phyloP scores from a whole-genome alignment of 2,113 vertebrate species.

The Muntiacus reevesi region DNA sequence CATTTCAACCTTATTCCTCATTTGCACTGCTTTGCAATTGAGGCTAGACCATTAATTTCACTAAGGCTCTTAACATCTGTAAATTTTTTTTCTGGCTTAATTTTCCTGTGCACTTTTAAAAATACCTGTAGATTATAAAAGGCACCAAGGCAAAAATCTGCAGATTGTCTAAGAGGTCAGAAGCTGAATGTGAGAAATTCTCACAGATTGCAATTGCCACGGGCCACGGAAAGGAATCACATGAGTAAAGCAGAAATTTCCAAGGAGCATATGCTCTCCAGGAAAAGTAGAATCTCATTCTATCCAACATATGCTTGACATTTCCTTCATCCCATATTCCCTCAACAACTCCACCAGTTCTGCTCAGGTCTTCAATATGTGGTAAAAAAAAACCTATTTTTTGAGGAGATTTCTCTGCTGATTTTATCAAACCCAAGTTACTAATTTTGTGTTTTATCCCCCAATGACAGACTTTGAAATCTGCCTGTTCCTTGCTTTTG shows the following conservation, averaged over 20 bases:
- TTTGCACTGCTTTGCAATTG: not conserved
- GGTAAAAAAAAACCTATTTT: not conserved
- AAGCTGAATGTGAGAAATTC: not conserved
- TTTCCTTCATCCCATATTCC: not conserved
- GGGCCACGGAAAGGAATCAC: not conserved
- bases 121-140: not conserved
- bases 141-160: not conserved
- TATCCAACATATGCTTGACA: not conserved
- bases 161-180: not conserved
- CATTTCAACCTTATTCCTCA: not conserved
- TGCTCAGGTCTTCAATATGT: not conserved
- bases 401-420: not conserved
- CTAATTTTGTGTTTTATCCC: not conserved
- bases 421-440: not conserved
- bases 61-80: not conserved
- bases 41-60: not conserved
- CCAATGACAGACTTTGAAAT: not conserved
- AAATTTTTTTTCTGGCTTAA: not conserved
- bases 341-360: not conserved
- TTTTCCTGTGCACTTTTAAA: not conserved
- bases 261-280: not conserved
- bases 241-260: not conserved
- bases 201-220: not conserved
- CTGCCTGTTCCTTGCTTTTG: not conserved
- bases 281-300: not conserved